Evolutionary conservation across 2,797 vertebrate genomes (phyloP).

Genomic region (Acipenser transmontanus): DNA sequence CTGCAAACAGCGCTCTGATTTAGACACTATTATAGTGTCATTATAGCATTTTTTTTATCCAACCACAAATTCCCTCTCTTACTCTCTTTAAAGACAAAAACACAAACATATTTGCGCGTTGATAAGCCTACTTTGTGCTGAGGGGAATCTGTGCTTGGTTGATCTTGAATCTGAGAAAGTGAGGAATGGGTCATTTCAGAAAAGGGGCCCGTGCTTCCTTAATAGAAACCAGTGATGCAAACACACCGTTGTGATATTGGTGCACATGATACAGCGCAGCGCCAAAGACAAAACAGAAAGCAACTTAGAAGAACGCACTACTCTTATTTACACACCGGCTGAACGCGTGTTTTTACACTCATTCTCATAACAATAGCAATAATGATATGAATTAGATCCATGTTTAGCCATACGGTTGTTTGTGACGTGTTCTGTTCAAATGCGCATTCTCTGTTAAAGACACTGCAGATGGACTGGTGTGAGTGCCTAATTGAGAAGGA

Average conservation of each 20-base stretch:
- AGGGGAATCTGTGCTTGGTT: constrained; percentile 28
- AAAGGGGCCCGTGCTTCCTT: constrained; percentile 58
- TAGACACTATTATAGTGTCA: constrained; percentile 14
- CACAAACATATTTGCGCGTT: too few relatives aligned
- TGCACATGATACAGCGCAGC: constrained; percentile 49
- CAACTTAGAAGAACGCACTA: constrained; percentile 42
- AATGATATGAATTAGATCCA: too few relatives aligned
- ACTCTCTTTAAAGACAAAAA: too few relatives aligned
- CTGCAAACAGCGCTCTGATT: constrained; percentile 6
- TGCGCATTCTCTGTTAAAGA: background rate
- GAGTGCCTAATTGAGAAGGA: background rate
- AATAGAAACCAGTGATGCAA: constrained; percentile 58
- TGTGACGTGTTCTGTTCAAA: too few relatives aligned
- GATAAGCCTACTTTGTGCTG: constrained; percentile 1
- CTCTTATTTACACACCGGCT: too few relatives aligned
- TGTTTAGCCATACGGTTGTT: too few relatives aligned
- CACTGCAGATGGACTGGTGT: constrained; percentile 3
- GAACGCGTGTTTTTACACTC: too few relatives aligned
- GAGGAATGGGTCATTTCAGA: constrained; percentile 45
- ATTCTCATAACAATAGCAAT: too few relatives aligned
- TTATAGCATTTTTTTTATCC: constrained; percentile 11
- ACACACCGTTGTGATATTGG: constrained; percentile 56
- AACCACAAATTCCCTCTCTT: constrained; percentile 3
- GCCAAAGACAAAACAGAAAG: constrained; percentile 60
- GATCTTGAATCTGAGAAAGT: constrained; percentile 39